These are phyloP conservation scores for Spodoptera littoralis DNA, from an alignment of 2,888 invertebrate species.

Conservation along the genomic window DNA sequence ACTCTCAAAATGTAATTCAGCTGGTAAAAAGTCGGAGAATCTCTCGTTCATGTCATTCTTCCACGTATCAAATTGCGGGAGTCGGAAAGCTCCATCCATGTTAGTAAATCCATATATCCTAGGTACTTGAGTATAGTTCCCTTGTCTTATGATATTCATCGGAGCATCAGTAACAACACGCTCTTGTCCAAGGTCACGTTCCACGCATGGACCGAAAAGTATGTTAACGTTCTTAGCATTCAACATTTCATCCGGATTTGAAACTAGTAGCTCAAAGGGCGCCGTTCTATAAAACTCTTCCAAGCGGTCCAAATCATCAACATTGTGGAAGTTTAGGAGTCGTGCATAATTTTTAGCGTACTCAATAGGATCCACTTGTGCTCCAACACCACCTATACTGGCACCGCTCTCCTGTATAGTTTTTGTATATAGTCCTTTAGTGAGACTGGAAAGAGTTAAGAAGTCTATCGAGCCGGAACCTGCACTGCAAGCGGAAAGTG, in stretches of 20 bases:
- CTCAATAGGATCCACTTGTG: conserved; percentile 68
- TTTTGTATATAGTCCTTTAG: conserved; percentile 70
- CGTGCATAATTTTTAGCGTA: conserved; percentile 68
- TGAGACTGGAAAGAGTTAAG: conserved; percentile 66
- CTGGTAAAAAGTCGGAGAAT: conserved; percentile 66
- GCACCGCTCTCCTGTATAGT: conserved; percentile 71
- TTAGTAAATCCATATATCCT: conserved; percentile 62
- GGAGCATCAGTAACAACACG: conserved; percentile 48
- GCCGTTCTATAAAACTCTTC: conserved; percentile 69
- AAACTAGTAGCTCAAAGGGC: conserved; percentile 57
- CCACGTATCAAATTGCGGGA: conserved; percentile 54
- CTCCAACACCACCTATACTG: conserved; percentile 56
- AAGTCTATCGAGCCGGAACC: conserved; percentile 71
- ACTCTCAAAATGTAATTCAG: conserved; percentile 62
- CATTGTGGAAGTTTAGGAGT: conserved; percentile 58
- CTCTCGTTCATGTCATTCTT: conserved; percentile 60
- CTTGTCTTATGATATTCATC: conserved; percentile 40
- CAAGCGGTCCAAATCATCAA: conserved; percentile 64
- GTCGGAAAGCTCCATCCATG: conserved; percentile 63
- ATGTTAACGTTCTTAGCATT: conserved; percentile 35
- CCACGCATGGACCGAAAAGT: conserved; percentile 61
- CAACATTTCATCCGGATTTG: conserved; percentile 9
- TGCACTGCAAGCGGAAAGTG: conserved; percentile 71
- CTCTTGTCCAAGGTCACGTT: conserved; percentile 56
- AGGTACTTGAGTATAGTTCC: conserved; percentile 47